Percentiles rank a stretch among this genome's conserved stretches.
phyloP scores from a whole-genome alignment of 1,140 invertebrate genomes.

The Drosophila repletoides region DNA sequence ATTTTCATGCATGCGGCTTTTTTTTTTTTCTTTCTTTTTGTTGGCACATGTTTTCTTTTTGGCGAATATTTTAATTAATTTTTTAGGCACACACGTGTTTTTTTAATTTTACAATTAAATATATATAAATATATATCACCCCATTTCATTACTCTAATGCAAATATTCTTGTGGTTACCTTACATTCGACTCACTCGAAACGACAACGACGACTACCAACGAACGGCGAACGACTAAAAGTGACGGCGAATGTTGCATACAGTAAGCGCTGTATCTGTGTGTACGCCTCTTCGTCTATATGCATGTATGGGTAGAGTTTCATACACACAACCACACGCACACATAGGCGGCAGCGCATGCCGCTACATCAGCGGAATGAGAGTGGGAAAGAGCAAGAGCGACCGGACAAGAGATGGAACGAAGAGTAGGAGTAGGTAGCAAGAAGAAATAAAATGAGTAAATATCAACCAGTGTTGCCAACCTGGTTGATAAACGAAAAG shows the following conservation, averaged over 20 bases:
- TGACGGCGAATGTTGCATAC: constrained; percentile 65
- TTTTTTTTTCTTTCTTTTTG: too few species aligned
- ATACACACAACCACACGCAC: constrained; percentile 3
- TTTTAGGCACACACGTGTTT: constrained; percentile 32
- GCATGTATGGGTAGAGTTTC: constrained; percentile 15
- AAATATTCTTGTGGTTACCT: constrained; percentile 74
- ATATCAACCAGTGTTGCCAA: constrained; percentile 39
- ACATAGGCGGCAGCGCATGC: constrained; percentile 43
- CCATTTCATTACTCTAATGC: constrained; percentile 59
- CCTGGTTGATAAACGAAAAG: too few species aligned
- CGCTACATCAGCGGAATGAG: constrained; percentile 28
- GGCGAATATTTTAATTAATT: not conserved
- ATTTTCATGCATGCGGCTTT: constrained; percentile 44
- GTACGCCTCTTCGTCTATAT: constrained; percentile 19
- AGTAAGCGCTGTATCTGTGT: constrained; percentile 57
- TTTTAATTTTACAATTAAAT: constrained; percentile 31
- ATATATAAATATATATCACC: constrained; percentile 51
- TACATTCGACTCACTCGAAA: constrained; percentile 79
- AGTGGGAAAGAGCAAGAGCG: constrained; percentile 9
- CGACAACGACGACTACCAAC: constrained; percentile 77
- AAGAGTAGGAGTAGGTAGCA: constrained; percentile 27
- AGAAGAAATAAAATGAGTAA: constrained; percentile 29
- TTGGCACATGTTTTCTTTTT: constrained; percentile 29
- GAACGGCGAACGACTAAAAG: constrained; percentile 70
- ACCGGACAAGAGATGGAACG: not conserved